Conservation (phyloP, 2,888 invertebrate species). For the Polyploca ridens region DNA sequence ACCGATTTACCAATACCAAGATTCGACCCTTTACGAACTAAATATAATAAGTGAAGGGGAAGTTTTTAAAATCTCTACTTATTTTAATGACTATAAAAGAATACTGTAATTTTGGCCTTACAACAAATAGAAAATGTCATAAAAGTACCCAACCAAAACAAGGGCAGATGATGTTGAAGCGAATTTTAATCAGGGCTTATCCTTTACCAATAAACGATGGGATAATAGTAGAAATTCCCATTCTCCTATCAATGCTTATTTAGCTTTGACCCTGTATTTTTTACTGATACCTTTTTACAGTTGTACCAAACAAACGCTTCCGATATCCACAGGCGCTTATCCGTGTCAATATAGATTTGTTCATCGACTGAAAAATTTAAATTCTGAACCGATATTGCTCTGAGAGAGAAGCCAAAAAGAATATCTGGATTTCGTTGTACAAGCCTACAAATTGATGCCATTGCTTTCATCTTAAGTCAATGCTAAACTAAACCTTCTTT, state of each 20-base stretch:
- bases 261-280: neutral
- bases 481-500: conserved; percentile 34
- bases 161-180: too few relatives aligned
- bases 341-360: conserved; percentile 56
- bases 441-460: conserved; percentile 30
- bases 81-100: too few relatives aligned
- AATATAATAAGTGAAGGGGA: too few relatives aligned
- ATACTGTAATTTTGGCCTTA: too few relatives aligned
- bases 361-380: conserved; percentile 60
- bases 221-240: neutral
- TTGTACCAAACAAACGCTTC: conserved; percentile 21
- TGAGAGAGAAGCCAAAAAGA: conserved; percentile 40
- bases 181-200: neutral
- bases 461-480: conserved; percentile 20
- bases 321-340: conserved; percentile 42
- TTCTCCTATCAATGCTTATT: neutral
- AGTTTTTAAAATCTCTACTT: too few relatives aligned
- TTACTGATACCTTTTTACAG: neutral
- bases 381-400: conserved; percentile 50
- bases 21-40: too few relatives aligned
- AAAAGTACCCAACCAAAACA: too few relatives aligned
- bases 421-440: conserved; percentile 41
- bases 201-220: neutral
- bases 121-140: neutral
- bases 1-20: too few relatives aligned